Conservation (phyloP, 1,140 invertebrate species). For the Pararge aegeria region DNA sequence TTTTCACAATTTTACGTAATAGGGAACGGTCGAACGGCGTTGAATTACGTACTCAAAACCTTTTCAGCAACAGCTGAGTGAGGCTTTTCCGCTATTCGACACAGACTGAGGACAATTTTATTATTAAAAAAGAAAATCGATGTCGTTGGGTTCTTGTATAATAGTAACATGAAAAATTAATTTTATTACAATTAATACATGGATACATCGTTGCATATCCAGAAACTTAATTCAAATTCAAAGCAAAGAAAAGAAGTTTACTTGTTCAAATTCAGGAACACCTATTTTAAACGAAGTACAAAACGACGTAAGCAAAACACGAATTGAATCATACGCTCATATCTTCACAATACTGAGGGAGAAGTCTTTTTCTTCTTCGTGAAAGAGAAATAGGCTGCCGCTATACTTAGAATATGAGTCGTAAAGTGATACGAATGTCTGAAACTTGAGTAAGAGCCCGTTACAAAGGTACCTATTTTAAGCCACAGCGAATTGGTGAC, state of each 20-base stretch:
- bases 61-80: not conserved
- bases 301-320: no score
- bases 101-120: not conserved
- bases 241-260: no score
- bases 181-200: no score
- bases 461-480: slow-evolving; percentile 26
- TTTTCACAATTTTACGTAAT: not conserved
- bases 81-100: not conserved
- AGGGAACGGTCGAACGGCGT: not conserved
- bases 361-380: slow-evolving; percentile 18
- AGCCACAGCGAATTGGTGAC: slow-evolving; percentile 14
- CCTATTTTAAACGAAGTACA: no score
- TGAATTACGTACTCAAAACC: not conserved
- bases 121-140: not conserved
- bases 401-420: slow-evolving; percentile 34
- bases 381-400: slow-evolving; percentile 19
- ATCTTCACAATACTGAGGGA: not conserved
- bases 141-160: no score
- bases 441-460: slow-evolving; percentile 30
- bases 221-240: no score
- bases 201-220: no score
- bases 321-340: slow-evolving; percentile 10
- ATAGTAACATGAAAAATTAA: no score
- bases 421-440: slow-evolving; percentile 32
- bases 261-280: no score